A percentile compares a stretch with the other conserved stretches of the same genome.
Conservation (phyloP, 1,140 invertebrate genomes). For the Camponotus vicinus region DNA sequence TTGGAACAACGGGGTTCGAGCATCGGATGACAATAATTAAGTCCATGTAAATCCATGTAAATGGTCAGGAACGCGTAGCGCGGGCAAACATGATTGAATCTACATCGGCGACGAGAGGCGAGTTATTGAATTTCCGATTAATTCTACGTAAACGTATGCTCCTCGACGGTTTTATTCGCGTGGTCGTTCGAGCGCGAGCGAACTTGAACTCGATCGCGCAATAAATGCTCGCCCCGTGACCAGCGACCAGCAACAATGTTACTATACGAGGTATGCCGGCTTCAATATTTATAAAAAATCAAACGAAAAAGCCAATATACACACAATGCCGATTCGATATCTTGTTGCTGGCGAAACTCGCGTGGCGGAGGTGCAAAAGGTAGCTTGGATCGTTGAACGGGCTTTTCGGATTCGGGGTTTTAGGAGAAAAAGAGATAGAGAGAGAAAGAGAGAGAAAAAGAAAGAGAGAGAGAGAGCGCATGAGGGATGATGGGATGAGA, state of each 20-base stretch:
- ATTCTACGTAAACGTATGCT: slow-evolving; percentile 62
- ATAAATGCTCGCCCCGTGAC: slow-evolving; percentile 53
- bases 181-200: slow-evolving; percentile 38
- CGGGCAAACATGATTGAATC: slow-evolving; percentile 57
- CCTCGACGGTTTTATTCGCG: slow-evolving; percentile 60
- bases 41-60: slow-evolving; percentile 61
- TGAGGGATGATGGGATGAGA: slow-evolving; percentile 55
- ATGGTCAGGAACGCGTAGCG: slow-evolving; percentile 50
- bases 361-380: slow-evolving; percentile 24
- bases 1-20: slow-evolving; percentile 15
- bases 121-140: slow-evolving; percentile 62
- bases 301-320: slow-evolving; percentile 28
- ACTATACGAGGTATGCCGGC: slow-evolving; percentile 11
- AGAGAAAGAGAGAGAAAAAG: neutral
- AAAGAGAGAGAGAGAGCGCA: slow-evolving; percentile 28
- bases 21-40: slow-evolving; percentile 56
- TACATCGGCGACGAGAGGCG: slow-evolving; percentile 56
- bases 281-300: slow-evolving; percentile 56
- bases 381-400: slow-evolving; percentile 15
- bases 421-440: neutral
- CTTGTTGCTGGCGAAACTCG: slow-evolving; percentile 32
- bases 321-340: slow-evolving; percentile 35
- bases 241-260: slow-evolving; percentile 22
- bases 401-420: slow-evolving; percentile 11
- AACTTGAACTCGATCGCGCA: slow-evolving; percentile 53